Conservation (phyloP, 1,140 invertebrate genomes). For the Leucophenga varia region DNA sequence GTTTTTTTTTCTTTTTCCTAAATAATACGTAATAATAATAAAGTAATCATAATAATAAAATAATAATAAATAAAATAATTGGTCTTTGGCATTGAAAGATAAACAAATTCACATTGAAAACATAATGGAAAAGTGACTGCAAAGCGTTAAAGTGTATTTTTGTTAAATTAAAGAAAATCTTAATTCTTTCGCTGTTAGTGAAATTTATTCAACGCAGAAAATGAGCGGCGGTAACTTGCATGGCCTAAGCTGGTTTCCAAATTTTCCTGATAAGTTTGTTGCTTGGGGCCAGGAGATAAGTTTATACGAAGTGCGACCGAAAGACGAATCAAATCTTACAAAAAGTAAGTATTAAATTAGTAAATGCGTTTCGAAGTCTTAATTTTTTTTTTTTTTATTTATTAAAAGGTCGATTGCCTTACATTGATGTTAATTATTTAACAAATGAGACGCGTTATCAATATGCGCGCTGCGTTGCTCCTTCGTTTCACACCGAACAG, state of each 20-base stretch:
- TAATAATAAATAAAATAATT: no score
- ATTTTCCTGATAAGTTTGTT: conserved; percentile 76
- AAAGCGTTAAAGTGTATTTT: no score
- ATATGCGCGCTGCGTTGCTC: conserved; percentile 49
- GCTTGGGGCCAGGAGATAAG: conserved; percentile 84
- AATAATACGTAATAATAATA: no score
- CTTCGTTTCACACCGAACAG: conserved; percentile 59
- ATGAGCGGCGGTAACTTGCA: conserved; percentile 59
- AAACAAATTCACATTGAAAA: no score
- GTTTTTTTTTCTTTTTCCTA: no score
- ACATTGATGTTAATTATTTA: conserved; percentile 42
- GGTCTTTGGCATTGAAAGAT: no score
- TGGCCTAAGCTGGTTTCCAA: conserved; percentile 80
- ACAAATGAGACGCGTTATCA: conserved; percentile 48
- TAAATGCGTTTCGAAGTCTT: neutral
- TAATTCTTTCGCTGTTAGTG: no score
- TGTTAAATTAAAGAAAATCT: no score
- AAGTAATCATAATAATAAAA: no score
- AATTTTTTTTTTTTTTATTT: neutral
- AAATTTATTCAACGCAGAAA: neutral
- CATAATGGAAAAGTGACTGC: no score
- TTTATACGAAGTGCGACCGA: conserved; percentile 73
- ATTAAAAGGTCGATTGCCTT: conserved; percentile 33
- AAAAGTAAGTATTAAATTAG: conserved; percentile 19
- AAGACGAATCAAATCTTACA: conserved; percentile 22